These are phyloP conservation scores for Taeniopygia guttata DNA, from an alignment of 2,797 vertebrate genomes.

Conservation along the genomic window DNA sequence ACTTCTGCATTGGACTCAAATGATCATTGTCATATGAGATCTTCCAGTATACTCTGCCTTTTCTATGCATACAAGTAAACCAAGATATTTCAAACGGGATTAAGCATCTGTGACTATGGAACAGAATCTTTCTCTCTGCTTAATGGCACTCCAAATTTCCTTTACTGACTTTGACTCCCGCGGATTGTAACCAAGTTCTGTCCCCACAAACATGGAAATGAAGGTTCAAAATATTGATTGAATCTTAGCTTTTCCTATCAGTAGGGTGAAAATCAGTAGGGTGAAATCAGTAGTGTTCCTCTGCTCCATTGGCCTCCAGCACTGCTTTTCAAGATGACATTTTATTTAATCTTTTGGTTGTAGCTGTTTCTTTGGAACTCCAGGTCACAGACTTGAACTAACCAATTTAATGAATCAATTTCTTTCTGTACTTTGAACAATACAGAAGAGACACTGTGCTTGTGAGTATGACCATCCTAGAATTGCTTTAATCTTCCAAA, in stretches of 20 bases:
- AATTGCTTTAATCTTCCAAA: neutral
- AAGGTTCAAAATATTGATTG: neutral
- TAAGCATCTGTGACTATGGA: neutral
- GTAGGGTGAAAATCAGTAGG: neutral
- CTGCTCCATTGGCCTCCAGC: neutral
- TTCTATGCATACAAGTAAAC: neutral
- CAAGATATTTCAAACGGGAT: neutral
- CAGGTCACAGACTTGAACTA: neutral
- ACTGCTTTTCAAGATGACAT: neutral
- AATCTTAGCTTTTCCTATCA: neutral
- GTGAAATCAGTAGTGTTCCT: neutral
- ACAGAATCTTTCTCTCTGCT: neutral
- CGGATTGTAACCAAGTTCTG: neutral
- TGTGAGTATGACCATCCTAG: neutral
- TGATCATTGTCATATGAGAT: neutral
- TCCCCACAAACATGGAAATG: neutral
- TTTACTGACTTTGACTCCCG: neutral
- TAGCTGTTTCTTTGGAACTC: neutral
- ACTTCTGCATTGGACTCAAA: neutral
- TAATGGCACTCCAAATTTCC: neutral
- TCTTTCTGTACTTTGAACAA: neutral
- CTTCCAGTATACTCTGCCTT: neutral
- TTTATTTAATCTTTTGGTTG: neutral
- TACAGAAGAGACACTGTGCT: neutral
- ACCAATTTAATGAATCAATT: neutral